Evolutionary conservation across 2,797 vertebrate genomes (phyloP).

Genomic region (Chanos chanos): DNA sequence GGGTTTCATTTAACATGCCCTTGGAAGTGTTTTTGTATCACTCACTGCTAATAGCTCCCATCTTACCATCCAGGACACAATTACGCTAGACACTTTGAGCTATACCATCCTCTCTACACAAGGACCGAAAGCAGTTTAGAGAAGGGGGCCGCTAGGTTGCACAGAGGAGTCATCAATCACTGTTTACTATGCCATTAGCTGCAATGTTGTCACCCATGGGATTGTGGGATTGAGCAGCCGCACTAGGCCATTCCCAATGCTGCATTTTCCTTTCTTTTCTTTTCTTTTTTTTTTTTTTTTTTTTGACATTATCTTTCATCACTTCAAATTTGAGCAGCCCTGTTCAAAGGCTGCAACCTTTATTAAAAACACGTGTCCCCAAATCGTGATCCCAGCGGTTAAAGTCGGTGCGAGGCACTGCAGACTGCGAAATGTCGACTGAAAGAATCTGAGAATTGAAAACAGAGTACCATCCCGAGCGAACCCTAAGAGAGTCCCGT

Average conservation of each 20-base stretch:
- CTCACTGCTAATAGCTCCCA: conserved; percentile 63
- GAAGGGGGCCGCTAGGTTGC: conserved; percentile 46
- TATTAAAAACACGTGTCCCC: no score
- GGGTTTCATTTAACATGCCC: conserved; percentile 54
- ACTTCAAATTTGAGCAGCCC: no score
- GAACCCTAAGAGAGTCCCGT: conserved; percentile 2
- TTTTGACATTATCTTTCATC: no score
- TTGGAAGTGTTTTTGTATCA: conserved; percentile 60
- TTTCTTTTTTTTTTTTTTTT: no score
- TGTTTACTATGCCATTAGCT: conserved; percentile 65
- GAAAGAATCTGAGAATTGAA: not conserved
- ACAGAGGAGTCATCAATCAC: conserved; percentile 71
- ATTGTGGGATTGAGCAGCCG: conserved; percentile 54
- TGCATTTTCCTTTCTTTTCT: no score
- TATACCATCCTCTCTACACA: conserved; percentile 54
- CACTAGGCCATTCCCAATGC: conserved; percentile 37
- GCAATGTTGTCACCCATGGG: conserved; percentile 54
- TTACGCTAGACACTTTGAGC: conserved; percentile 61
- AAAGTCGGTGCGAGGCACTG: not conserved
- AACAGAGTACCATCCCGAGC: not conserved
- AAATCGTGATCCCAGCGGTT: no score
- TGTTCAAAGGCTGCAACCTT: no score
- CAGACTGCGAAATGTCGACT: not conserved
- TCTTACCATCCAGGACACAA: conserved; percentile 56
- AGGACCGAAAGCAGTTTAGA: conserved; percentile 50